Evolutionary conservation across 2,888 invertebrate genomes (phyloP), one percentile per base, ranked within the genome.

Genomic region (Drosophila kanekoi): DNA sequence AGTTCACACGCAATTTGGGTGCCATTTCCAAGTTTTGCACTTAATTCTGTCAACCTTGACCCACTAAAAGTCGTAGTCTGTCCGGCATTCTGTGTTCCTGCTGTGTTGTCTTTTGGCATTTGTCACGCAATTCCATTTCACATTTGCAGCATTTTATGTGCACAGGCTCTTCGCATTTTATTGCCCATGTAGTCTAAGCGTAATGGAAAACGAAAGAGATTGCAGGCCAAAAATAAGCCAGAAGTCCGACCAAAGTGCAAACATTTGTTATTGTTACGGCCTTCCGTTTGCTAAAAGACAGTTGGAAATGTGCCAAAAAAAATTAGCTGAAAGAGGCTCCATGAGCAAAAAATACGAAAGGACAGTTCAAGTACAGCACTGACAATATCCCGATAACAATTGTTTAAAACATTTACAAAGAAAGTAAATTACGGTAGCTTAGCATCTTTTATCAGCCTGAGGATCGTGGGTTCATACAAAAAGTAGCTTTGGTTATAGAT

Each of bases 41-140:
- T 58, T 33, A 43, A 28, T 23, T 33, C 18, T 45, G 54, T 47
- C 52, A 67, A 43, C 87, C 80, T 80, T 86, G 80, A 79, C 80
- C 87, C 65, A 53, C 33, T 35, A n/a, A 32, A 63, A 58, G 66
- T 68, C 68, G 28, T 9, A 44, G 67, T 18, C 33, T 48, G 41
- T 41, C 10, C 49, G 38, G 59, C 37, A 41, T 43, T 47, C 56
- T 58, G 49, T 41, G 33, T 6, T 20, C 16, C 40, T 49, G 9
- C 44, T 18, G 16, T 16, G 37, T 37, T 59, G 65, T 44, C 20
- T 59, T 16, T 63, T 57, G 59, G 41, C 51, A 68, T 60, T 78
- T 78, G 62, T 62, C 78, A 73, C 59, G 59, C 73, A 78, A 73
- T 68, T 73, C 53, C 47, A 47, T 56, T 56, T 54, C 37, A 58